phyloP scores from a whole-genome alignment of 2,113 vertebrate genomes.

The Pelvicachromis taeniatus region DNA sequence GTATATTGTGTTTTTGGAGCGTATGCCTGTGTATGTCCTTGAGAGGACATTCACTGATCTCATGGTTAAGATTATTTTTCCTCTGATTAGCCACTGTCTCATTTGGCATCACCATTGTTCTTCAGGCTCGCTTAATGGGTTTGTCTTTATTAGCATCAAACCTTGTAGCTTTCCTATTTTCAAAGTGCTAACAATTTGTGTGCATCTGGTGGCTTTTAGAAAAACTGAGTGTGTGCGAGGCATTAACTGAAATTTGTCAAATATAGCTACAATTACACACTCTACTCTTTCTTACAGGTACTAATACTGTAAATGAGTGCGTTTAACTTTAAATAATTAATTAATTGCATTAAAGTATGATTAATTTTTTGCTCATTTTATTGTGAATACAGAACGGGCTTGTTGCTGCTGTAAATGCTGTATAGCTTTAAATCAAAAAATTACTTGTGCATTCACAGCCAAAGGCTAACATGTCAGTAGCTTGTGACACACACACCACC shows the following conservation, averaged over 20 bases:
- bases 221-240: not conserved
- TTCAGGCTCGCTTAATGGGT: not conserved
- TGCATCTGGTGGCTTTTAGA: not conserved
- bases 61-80: not conserved
- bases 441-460: not conserved
- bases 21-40: not conserved
- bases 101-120: not conserved
- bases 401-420: not conserved
- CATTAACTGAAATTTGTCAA: not conserved
- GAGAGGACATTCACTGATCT: not conserved
- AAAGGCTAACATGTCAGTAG: not conserved
- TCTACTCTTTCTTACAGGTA: not conserved
- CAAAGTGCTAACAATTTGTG: not conserved
- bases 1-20: not conserved
- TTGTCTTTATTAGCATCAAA: not conserved
- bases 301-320: not conserved
- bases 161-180: not conserved
- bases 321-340: not conserved
- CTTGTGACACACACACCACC: not conserved
- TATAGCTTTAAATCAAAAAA: not conserved
- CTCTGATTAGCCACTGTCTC: not conserved
- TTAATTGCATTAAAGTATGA: not conserved
- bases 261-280: not conserved
- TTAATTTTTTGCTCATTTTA: not conserved
- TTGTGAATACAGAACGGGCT: not conserved